Evolutionary conservation across 2,888 invertebrate species (phyloP).

Genomic region (Nomada fabriciana): DNA sequence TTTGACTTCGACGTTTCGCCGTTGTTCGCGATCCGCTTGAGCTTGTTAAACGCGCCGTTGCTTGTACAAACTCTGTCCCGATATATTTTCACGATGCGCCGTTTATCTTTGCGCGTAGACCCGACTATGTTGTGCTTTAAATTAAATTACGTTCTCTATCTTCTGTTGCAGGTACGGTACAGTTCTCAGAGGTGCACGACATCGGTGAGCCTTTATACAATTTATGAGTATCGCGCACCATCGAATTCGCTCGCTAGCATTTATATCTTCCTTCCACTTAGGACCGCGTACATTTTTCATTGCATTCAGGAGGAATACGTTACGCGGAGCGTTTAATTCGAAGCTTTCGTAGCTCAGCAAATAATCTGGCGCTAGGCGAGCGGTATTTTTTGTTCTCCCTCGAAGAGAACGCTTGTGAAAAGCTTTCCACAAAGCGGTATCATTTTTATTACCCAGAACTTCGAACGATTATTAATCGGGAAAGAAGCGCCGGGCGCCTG

Average conservation of each 20-base stretch:
- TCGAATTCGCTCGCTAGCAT: slow-evolving; percentile 15
- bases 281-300: neutral
- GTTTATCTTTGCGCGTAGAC: no score
- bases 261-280: slow-evolving; percentile 20
- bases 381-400: neutral
- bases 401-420: no score
- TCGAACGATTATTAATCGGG: no score
- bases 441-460: no score
- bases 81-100: no score
- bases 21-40: neutral
- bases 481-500: neutral
- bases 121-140: no score
- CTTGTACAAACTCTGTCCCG: neutral
- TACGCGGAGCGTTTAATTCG: slow-evolving; percentile 22
- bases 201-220: slow-evolving; percentile 38
- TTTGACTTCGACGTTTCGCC: neutral
- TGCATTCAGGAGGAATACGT: neutral
- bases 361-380: slow-evolving; percentile 10
- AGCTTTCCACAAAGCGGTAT: no score
- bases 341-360: slow-evolving; percentile 10
- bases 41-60: neutral
- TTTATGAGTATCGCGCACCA: neutral
- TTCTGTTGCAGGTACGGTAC: slow-evolving; percentile 54
- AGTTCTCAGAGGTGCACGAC: neutral
- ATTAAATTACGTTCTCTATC: no score